Evolutionary conservation across 2,797 vertebrate species (phyloP).

Genomic region (Streptopelia turtur): DNA sequence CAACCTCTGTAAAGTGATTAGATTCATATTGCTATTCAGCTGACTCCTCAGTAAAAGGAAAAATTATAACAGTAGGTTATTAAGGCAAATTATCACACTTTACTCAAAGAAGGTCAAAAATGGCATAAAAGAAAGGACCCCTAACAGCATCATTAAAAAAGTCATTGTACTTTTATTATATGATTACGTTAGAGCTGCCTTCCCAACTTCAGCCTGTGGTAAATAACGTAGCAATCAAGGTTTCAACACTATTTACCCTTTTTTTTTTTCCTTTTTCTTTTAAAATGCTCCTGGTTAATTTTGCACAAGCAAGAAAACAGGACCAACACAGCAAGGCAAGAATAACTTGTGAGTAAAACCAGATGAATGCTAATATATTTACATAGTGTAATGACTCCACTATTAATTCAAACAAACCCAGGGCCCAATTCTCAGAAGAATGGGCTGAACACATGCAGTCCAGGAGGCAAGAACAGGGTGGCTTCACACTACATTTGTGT

Average conservation of each 20-base stretch:
- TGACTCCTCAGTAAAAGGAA: background rate
- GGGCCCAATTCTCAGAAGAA: slow-evolving; percentile 49
- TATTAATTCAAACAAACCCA: slow-evolving; percentile 66
- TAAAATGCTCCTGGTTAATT: slow-evolving; percentile 41
- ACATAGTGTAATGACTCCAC: slow-evolving; percentile 59
- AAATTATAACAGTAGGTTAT: background rate
- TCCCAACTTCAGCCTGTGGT: background rate
- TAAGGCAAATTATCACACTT: slow-evolving; percentile 43
- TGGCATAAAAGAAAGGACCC: slow-evolving; percentile 8
- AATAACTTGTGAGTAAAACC: slow-evolving; percentile 67
- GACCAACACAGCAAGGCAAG: slow-evolving; percentile 52
- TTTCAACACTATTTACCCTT: slow-evolving; percentile 47
- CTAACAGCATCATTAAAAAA: background rate
- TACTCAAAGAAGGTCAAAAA: slow-evolving; percentile 2
- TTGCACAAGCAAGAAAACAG: slow-evolving; percentile 59
- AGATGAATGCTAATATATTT: slow-evolving; percentile 62
- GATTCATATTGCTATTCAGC: background rate
- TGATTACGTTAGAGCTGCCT: background rate
- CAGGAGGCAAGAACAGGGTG: slow-evolving; percentile 58
- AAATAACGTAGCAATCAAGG: slow-evolving; percentile 26
- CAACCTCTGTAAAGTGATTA: background rate
- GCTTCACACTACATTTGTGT: slow-evolving; percentile 24
- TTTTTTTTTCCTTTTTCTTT: background rate
- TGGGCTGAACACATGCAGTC: slow-evolving; percentile 11
- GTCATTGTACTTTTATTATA: slow-evolving; percentile 4